A percentile compares a stretch with the other conserved stretches of the same genome.
Evolutionary conservation across 2,113 vertebrate species (phyloP).

Genomic region (Gyps fulvus): DNA sequence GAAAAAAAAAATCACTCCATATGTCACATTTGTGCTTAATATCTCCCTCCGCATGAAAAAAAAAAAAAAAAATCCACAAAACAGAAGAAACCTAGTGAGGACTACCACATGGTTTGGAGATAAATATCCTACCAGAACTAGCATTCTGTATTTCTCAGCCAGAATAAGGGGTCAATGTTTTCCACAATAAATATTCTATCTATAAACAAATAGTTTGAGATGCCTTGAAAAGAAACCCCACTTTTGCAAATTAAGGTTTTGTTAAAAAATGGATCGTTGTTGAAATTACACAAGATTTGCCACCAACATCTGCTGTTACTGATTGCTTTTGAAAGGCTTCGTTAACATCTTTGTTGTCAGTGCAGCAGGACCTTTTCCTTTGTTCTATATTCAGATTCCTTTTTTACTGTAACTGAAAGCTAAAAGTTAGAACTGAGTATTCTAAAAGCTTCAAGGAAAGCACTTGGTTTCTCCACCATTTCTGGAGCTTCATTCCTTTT

Average conservation of each 20-base stretch:
- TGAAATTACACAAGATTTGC: not conserved
- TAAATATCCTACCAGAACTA: not conserved
- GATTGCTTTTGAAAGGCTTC: not conserved
- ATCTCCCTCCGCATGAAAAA: not conserved
- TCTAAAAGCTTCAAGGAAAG: not conserved
- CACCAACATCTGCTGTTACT: not conserved
- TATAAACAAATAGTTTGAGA: not conserved
- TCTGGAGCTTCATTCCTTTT: not conserved
- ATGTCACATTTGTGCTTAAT: not conserved
- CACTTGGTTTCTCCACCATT: accelerated
- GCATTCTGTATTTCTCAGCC: not conserved
- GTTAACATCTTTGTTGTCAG: not conserved
- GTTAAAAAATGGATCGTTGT: not conserved
- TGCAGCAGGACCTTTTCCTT: not conserved
- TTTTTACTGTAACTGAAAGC: not conserved
- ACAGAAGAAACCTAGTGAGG: not conserved
- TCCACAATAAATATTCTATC: not conserved
- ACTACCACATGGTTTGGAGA: not conserved
- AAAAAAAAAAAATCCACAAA: not conserved
- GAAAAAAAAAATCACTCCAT: not conserved
- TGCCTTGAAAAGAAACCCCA: not conserved
- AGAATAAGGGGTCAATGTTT: not conserved
- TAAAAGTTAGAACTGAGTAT: not conserved
- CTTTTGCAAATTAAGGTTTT: not conserved
- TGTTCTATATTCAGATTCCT: not conserved